Base-by-base conservation (phyloP, 2,888 invertebrate genomes). In the Eupithecia exiguata region DNA sequence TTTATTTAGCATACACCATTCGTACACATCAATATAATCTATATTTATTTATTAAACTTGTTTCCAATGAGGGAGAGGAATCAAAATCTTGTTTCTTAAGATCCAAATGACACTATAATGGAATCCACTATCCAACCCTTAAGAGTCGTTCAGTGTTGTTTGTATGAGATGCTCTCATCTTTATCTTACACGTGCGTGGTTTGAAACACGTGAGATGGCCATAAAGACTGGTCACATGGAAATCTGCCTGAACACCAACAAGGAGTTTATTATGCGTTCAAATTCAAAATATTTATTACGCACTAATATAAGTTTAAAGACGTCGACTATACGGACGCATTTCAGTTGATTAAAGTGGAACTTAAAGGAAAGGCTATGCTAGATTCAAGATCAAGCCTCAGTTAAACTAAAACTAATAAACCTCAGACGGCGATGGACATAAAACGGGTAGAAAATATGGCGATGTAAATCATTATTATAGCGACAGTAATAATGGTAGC, bases 211-310 rank as follows among this genome's bases (percentile, higher is more conserved):
- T 68, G 68, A 68, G 43, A 46, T 35, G 49, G 18, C 46, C 68
- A 68, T 68, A 68, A 68, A 49, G 40, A 68, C 68, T 35, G 35
- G 68, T 46, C 68, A 68, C 68, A 46, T 68, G 68, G 25, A 68
- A 49, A 46, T 66, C 38, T 66, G 40, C 40, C 66, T 14, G 40
- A 43, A 21, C 66, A 38, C 38, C 66, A 40, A 66, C 40, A 66
- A 66, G 14, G 25, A 66, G 40, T 40, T 66, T 43, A 66, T 66
- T 66, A 66, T 66, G 63, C 38, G n/a, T 18, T 65, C 38, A 21
- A 65, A 65, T 65, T 36, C 36, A 66, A 43, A 14, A 18, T 38
- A n/a, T n/a, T n/a, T 21, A 61, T 30, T 38, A n/a, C 65, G 21
- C 65, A 40, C 40, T 25, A 40, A 66, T 43, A 40, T 66, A 25